Conservation (phyloP, 2,113 vertebrate species). For the Malurus elegans region DNA sequence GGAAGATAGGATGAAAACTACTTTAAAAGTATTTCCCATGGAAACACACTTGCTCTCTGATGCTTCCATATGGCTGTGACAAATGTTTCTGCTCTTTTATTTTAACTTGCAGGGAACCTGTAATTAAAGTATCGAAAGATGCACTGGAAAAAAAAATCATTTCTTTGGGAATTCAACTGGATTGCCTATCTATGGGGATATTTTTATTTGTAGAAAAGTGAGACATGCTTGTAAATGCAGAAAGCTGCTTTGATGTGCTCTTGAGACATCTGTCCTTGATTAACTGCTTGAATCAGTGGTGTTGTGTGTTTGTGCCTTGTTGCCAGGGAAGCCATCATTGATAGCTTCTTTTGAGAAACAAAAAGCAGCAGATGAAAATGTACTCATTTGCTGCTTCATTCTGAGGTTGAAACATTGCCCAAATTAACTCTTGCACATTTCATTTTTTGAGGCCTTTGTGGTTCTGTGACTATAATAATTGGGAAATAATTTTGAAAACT, state of each 20-base stretch:
- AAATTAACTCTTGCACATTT: not conserved
- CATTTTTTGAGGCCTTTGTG: not conserved
- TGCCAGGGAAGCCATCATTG: not conserved
- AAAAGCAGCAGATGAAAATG: not conserved
- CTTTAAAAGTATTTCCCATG: not conserved
- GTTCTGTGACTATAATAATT: not conserved
- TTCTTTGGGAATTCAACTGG: not conserved
- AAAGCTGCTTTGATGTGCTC: not conserved
- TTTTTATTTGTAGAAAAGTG: constrained; percentile 8
- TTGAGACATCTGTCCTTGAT: constrained; percentile 31
- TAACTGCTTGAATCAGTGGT: not conserved
- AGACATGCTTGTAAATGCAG: not conserved
- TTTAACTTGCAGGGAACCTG: not conserved
- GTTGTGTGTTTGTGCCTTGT: not conserved
- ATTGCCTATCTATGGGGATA: not conserved
- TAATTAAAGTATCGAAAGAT: not conserved
- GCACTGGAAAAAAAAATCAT: not conserved
- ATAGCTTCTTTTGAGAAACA: not conserved
- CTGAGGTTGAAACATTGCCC: not conserved
- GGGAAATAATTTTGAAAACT: not conserved
- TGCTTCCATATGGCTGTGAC: not conserved
- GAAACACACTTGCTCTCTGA: not conserved
- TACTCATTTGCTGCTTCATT: not conserved
- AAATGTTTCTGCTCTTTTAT: not conserved
- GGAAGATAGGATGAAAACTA: not conserved